These are phyloP conservation scores for Ctenicera cuprea DNA, from an alignment of 2,888 invertebrate genomes.

Conservation along the genomic window DNA sequence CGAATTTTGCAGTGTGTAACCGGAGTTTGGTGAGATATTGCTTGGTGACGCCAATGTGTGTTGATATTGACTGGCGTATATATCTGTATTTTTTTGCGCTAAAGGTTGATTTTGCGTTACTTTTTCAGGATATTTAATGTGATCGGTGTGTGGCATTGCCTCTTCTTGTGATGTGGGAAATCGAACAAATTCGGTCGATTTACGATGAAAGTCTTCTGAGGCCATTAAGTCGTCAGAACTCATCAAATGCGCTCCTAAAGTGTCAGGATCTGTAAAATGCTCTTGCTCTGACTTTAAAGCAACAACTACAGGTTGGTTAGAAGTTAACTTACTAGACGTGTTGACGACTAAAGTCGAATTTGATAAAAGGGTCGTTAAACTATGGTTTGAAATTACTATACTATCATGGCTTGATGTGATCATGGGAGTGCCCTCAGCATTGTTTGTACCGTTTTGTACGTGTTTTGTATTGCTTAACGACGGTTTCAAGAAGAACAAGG, in stretches of 20 bases:
- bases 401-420: conserved; percentile 31
- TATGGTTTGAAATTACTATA: conserved; percentile 40
- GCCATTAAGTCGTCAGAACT: conserved; percentile 45
- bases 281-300: not conserved
- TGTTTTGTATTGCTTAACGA: conserved; percentile 48
- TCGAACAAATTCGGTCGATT: conserved; percentile 36
- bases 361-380: conserved; percentile 48
- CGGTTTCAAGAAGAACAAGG: conserved; percentile 59
- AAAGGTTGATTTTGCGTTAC: conserved; percentile 24
- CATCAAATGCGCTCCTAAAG: not conserved
- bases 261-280: not conserved
- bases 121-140: conserved; percentile 38
- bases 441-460: conserved; percentile 53
- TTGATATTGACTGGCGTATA: conserved; percentile 33
- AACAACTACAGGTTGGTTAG: not conserved
- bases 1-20: not conserved
- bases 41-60: conserved; percentile 14
- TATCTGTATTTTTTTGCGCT: conserved; percentile 35
- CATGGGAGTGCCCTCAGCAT: conserved; percentile 44
- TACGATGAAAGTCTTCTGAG: conserved; percentile 46
- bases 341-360: conserved; percentile 40
- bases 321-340: conserved; percentile 21
- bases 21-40: not conserved
- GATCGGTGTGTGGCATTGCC: conserved; percentile 14
- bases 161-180: conserved; percentile 47